Evolutionary conservation across 2,888 invertebrate species (phyloP), one percentile per base, ranked within the genome.

Genomic region (Aspidiotus rigidus): DNA sequence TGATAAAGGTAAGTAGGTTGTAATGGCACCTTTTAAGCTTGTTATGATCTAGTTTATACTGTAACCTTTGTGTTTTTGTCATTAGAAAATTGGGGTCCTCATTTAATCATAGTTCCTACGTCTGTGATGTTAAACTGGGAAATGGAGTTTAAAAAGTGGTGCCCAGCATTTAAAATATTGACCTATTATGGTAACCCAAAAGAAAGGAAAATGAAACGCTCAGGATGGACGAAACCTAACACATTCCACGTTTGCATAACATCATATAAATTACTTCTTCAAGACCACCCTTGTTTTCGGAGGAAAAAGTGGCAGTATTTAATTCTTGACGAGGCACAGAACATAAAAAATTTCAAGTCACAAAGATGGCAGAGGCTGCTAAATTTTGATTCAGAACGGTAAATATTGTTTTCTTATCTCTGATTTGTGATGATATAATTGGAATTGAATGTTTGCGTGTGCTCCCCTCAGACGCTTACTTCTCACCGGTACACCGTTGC

Each of bases 101-200:
- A 99, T 83, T 83, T 99, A 39, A 95, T 99, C 74, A 91, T 99
- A 72, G 99, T 99, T 74, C 99, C 99, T 71, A 99, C 99, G 15
- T 97, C 97, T 73, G 98, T 99, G 64, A 96, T 99, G 90, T 84
- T 99, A 72, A 99, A 99, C 81, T 99, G 99, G 99, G 99, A 99
- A 82, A 94, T 98, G 93, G 99, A 99, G 80, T 91, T 96, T 77
- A 98, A 99, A 80, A 98, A 98, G 79, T 99, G 99, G 99, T 98
- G 97, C 79, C 99, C 99, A 0, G 94, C 93, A 64, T 95, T 99
- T 79, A 99, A 99, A 83, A 93, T 99, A 76, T 84, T 99, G 74
- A 98, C 98, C 1, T 99, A 99, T 79, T 99, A 96, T 78, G 99
- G 99, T 60, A 87, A 89, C 42, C 93, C 93, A 75, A 97, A 97